Evolutionary conservation across 2,113 vertebrate genomes (phyloP), one percentile per base, ranked within the genome.

Genomic region (Gavialis gangeticus): DNA sequence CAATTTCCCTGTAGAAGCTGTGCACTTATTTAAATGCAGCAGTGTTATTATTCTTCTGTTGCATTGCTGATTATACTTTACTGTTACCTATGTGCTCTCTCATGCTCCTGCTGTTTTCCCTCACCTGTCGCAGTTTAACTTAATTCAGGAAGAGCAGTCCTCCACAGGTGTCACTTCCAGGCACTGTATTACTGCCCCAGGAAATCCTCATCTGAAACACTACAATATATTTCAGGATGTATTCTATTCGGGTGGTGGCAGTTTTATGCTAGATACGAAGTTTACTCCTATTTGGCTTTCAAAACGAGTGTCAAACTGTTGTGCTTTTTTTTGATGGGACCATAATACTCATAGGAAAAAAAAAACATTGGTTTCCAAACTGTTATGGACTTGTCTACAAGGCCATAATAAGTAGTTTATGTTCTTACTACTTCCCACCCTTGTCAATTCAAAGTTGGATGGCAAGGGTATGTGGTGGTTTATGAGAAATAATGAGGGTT

Each of bases 11-110:
- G 10, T 87, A 93, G 87, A 55, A 75, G 73, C 63, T 82, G 46
- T 95, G 84, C 30, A 82, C 22, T 76, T 66, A 25, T 57, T 94
- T 91, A 90, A 90, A 83, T 46, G 79, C 30, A 13, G 58, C 80
- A 46, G 46, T 46, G 46, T 46, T 9, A 46, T 46, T 27, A 69
- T 83, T 93, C 55, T 93, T 63, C 57, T 27, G 14, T 66, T 79
- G 5, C 59, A 77, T 85, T 63, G 12, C 69, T 95, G 80, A 82
- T 87, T 71, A 62, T 46, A 64, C 63, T 54, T 78, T 89, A 62
- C 55, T 84, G 37, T 90, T 90, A 90, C 63, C 86, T 92, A 88
- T 1, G 1, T 79, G 30, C 30, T 89, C 55, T 77, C 78, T 85
- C 64, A 69, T 25, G 30, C 24, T 25, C 79, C 10, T 73, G 54